phyloP scores from a whole-genome alignment of 2,888 invertebrate species.

The Tinea pellionella region DNA sequence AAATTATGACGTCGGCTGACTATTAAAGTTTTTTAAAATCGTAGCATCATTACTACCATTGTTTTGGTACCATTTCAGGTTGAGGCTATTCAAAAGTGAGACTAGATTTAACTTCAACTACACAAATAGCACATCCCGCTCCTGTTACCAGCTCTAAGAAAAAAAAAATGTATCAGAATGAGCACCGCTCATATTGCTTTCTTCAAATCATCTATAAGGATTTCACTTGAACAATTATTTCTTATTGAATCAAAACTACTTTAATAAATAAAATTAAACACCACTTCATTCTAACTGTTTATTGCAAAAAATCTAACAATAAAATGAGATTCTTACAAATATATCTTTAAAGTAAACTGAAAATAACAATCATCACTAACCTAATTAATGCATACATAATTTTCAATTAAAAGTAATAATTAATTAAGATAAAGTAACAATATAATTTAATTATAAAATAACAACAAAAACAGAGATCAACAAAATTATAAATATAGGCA shows the following conservation, averaged over 20 bases:
- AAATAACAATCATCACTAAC: background rate
- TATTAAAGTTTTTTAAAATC: too few species aligned
- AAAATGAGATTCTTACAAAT: background rate
- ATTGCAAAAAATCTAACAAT: background rate
- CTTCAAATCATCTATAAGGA: conserved; percentile 37
- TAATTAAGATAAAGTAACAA: background rate
- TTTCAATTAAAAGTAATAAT: background rate
- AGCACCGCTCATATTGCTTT: conserved; percentile 32
- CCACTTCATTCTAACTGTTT: background rate
- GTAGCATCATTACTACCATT: too few species aligned
- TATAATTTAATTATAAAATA: too few species aligned
- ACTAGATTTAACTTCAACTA: conserved; percentile 34
- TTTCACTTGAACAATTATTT: conserved; percentile 30
- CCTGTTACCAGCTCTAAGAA: conserved; percentile 38
- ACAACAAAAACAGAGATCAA: too few species aligned
- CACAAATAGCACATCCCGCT: conserved; percentile 34
- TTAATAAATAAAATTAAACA: background rate
- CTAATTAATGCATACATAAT: background rate
- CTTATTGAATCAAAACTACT: conserved; percentile 40
- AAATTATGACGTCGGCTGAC: too few species aligned
- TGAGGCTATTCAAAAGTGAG: too few species aligned
- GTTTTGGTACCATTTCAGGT: too few species aligned
- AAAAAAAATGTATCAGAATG: conserved; percentile 50
- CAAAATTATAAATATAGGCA: too few species aligned
- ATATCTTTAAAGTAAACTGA: too few species aligned